Conservation (phyloP, 2,888 invertebrate species). For the Argyresthia goedartella region DNA sequence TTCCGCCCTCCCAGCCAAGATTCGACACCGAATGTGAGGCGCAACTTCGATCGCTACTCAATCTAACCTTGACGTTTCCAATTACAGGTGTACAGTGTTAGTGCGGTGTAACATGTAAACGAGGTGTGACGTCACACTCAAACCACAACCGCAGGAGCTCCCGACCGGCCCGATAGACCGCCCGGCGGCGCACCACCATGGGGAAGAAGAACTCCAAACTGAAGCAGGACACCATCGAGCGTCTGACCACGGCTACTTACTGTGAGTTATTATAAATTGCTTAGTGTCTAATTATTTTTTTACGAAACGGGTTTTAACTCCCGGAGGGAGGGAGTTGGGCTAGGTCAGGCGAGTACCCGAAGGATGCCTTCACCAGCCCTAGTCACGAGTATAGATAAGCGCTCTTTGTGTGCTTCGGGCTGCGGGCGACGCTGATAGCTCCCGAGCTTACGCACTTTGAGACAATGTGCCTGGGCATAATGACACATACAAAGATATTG, state of each 20-base stretch:
- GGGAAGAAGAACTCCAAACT: slow-evolving; percentile 97
- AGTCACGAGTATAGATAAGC: too few species aligned
- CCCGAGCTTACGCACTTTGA: too few species aligned
- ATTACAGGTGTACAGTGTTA: slow-evolving; percentile 37
- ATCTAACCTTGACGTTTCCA: slow-evolving; percentile 10
- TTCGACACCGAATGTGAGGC: too few species aligned
- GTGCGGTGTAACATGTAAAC: slow-evolving; percentile 51
- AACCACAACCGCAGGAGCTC: not conserved
- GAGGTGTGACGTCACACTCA: slow-evolving; percentile 21
- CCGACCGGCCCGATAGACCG: not conserved
- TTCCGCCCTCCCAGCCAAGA: too few species aligned
- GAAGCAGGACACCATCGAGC: slow-evolving; percentile 94
- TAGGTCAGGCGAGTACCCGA: too few species aligned
- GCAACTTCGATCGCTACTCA: too few species aligned
- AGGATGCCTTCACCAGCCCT: too few species aligned
- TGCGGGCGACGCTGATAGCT: too few species aligned
- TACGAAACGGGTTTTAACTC: not conserved
- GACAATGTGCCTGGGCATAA: too few species aligned
- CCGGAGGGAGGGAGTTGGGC: too few species aligned
- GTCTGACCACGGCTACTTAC: slow-evolving; percentile 92
- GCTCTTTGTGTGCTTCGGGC: too few species aligned
- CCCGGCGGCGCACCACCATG: slow-evolving; percentile 70
- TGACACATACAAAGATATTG: too few species aligned
- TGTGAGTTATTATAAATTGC: slow-evolving; percentile 74
- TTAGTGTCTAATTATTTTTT: not conserved